These are phyloP conservation scores for Akabosia matsudoensis DNA, from an alignment of 1,140 invertebrate genomes.

Conservation along the genomic window DNA sequence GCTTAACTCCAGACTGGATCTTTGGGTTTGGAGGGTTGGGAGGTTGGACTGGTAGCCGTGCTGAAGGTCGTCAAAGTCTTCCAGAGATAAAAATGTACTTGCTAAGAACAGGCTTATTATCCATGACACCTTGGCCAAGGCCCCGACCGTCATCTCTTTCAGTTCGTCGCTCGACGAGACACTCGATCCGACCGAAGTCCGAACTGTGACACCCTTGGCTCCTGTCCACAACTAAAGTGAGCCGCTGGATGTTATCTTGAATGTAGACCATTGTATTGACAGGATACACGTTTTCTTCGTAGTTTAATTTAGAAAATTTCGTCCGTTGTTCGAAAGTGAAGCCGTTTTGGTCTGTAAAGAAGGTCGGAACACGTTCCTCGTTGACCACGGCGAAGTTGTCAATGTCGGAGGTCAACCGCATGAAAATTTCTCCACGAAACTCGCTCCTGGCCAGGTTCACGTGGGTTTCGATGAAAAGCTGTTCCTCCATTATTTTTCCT, in stretches of 20 bases:
- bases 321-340: conserved; percentile 76
- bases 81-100: conserved; percentile 78
- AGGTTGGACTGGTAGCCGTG: conserved; percentile 57
- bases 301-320: conserved; percentile 5
- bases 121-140: conserved; percentile 84
- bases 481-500: conserved; percentile 61
- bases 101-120: conserved; percentile 72
- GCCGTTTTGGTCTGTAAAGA: conserved; percentile 94
- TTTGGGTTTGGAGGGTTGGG: conserved; percentile 67
- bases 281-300: conserved; percentile 59
- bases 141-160: conserved; percentile 52
- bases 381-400: not conserved
- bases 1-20: conserved; percentile 66
- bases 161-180: conserved; percentile 55
- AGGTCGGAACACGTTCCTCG: conserved; percentile 60
- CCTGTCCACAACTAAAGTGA: conserved; percentile 55
- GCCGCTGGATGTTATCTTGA: conserved; percentile 63
- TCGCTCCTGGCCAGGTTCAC: conserved; percentile 68
- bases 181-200: conserved; percentile 50
- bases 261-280: conserved; percentile 76
- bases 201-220: conserved; percentile 52
- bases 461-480: conserved; percentile 72
- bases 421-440: conserved; percentile 45
- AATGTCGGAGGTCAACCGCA: conserved; percentile 48
- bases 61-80: conserved; percentile 56